Evolutionary conservation across 2,888 invertebrate species (phyloP).

Genomic region (Molanna angustata): DNA sequence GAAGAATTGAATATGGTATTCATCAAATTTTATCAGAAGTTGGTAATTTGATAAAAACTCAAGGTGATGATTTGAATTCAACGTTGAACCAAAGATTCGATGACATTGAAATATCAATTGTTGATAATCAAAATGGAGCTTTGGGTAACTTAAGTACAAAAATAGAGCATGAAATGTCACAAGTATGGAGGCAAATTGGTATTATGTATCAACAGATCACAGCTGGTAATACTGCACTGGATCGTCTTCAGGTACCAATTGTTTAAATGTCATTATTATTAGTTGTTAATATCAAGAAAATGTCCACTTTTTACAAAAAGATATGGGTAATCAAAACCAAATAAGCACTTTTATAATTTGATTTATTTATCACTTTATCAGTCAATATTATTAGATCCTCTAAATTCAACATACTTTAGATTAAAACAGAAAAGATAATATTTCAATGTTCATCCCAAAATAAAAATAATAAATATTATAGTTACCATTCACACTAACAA

Average conservation of each 20-base stretch:
- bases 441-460: too few relatives aligned
- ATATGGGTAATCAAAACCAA: too few relatives aligned
- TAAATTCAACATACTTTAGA: too few relatives aligned
- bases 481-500: too few relatives aligned
- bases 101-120: slow-evolving; percentile 64
- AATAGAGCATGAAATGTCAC: slow-evolving; percentile 77
- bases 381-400: too few relatives aligned
- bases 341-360: too few relatives aligned
- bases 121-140: slow-evolving; percentile 69
- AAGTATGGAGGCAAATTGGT: slow-evolving; percentile 88
- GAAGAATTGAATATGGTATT: slow-evolving; percentile 80
- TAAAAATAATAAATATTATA: too few relatives aligned
- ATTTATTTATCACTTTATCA: too few relatives aligned
- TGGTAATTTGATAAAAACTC: slow-evolving; percentile 63
- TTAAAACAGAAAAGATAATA: too few relatives aligned
- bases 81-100: slow-evolving; percentile 69
- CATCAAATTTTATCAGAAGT: slow-evolving; percentile 78
- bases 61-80: slow-evolving; percentile 62
- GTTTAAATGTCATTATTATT: too few relatives aligned
- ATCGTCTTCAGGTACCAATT: slow-evolving; percentile 56
- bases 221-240: slow-evolving; percentile 70
- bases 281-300: too few relatives aligned
- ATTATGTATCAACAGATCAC: slow-evolving; percentile 83
- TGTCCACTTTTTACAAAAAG: too few relatives aligned
- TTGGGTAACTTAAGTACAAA: slow-evolving; percentile 71